A percentile compares a stretch with the other conserved stretches of the same genome.
These are phyloP conservation scores for Anastatus disparis DNA, from an alignment of 1,140 invertebrate species.

Conservation along the genomic window DNA sequence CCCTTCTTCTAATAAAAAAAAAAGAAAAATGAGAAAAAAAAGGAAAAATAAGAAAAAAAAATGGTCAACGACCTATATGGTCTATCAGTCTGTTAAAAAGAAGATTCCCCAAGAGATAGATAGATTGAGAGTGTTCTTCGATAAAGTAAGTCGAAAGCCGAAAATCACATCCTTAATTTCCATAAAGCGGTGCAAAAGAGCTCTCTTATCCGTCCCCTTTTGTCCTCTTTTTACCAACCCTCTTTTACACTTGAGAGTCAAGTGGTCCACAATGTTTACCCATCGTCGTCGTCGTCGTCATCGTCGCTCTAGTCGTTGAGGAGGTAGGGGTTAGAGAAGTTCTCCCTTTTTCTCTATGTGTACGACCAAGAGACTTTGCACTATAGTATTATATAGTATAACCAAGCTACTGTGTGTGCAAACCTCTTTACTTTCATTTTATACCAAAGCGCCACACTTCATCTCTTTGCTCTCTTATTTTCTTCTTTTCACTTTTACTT, in stretches of 20 bases:
- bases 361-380: conserved; percentile 32
- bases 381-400: too few species aligned
- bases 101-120: too few species aligned
- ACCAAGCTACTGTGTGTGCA: too few species aligned
- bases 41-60: too few species aligned
- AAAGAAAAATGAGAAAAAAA: too few species aligned
- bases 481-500: conserved; percentile 22
- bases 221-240: not conserved
- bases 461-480: conserved; percentile 10
- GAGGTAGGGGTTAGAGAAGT: too few species aligned
- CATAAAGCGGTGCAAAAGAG: conserved; percentile 48
- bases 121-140: not conserved
- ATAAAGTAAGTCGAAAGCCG: conserved; percentile 19
- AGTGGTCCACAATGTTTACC: conserved; percentile 38
- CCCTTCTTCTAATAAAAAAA: too few species aligned
- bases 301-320: too few species aligned
- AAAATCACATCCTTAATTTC: conserved; percentile 57
- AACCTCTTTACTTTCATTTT: too few species aligned
- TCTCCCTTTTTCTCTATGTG: not conserved
- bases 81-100: too few species aligned
- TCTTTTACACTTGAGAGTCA: conserved; percentile 39
- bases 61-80: too few species aligned
- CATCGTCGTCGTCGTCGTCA: conserved; percentile 3
- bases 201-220: not conserved
- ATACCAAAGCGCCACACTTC: conserved; percentile 14